Evolutionary conservation across 2,113 vertebrate genomes (phyloP).

Genomic region (Thomomys bottae): DNA sequence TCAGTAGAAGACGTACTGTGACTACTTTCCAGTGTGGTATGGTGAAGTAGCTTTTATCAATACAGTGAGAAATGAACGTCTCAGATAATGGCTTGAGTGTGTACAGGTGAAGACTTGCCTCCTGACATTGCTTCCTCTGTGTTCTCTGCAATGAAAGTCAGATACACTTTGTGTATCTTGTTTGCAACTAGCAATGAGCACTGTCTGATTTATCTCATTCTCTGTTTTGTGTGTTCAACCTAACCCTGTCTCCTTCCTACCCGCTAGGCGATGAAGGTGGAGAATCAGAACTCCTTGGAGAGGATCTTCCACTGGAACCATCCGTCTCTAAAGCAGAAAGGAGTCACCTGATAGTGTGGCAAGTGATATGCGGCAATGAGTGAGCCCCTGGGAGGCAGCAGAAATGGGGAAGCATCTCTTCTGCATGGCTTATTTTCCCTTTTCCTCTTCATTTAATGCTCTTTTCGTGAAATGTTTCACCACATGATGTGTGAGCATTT

Average conservation of each 20-base stretch:
- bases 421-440: constrained; percentile 85
- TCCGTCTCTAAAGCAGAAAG: constrained; percentile 96
- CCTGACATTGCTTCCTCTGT: background rate
- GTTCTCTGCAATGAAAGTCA: background rate
- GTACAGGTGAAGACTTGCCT: background rate
- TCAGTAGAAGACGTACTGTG: background rate
- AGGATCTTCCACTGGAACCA: constrained; percentile 92
- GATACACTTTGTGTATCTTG: background rate
- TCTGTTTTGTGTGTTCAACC: background rate
- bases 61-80: background rate
- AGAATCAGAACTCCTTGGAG: constrained; percentile 91
- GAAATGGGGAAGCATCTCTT: constrained; percentile 75
- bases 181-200: background rate
- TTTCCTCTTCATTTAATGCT: constrained; percentile 77
- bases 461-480: constrained; percentile 85
- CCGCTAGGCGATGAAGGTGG: constrained; percentile 93
- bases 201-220: rapidly evolving
- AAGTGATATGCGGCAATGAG: constrained; percentile 89
- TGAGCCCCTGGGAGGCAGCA: constrained; percentile 82
- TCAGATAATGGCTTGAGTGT: background rate
- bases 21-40: background rate
- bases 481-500: constrained; percentile 85
- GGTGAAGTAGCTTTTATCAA: background rate
- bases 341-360: constrained; percentile 99
- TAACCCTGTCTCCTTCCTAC: constrained; percentile 47